Evolutionary conservation across 92 coral and sea anemone genomes (phyloP), one percentile per base, ranked within the genome.

Genomic region (Muricea muricata): DNA sequence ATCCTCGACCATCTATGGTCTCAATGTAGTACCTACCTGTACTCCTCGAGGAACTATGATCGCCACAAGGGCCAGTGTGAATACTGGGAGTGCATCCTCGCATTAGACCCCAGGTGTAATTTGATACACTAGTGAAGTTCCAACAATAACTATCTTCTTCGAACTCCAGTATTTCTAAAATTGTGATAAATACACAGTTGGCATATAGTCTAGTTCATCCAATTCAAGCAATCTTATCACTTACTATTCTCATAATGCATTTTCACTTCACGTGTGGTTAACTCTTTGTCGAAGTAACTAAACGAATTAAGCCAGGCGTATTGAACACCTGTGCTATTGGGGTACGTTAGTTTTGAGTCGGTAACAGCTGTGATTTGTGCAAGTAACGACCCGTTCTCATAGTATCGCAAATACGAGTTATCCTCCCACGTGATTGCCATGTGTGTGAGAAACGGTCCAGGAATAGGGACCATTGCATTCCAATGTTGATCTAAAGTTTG

Each of bases 381-480:
- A 2, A 75, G 45, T 18, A 75, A 40, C 7, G 65, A 30, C 0
- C 80, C 80, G n/a, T 75, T 75, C 40, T 75, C 80, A 58, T 47
- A 75, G 80, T 75, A 75, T 14, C 80, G 52, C 46, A 75, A 52
- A 52, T 75, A 75, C 0, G 80, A 75, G 13, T 75, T 48, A 41
- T 75, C 65, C 23, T 75, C 65, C 80, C 80, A 75, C 25, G 80
- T 47, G 65, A 75, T 52, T 18, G 42, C 80, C 65, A 75, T 65
- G 65, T 75, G 61, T 0, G 80, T 75, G 26, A 34, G 1, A 15
- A 75, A 75, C 26, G 80, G 80, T 2, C 65, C 80, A 46, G 80
- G 80, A 6, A 26, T 56, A 5, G 41, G 80, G 15, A 75, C 40
- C 55, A 56, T 24, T 1, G 80, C 56, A 24, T 12, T 46, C 80